Evolutionary conservation across 2,888 invertebrate species (phyloP).

Genomic region (Hirtodrosophila trivittata): DNA sequence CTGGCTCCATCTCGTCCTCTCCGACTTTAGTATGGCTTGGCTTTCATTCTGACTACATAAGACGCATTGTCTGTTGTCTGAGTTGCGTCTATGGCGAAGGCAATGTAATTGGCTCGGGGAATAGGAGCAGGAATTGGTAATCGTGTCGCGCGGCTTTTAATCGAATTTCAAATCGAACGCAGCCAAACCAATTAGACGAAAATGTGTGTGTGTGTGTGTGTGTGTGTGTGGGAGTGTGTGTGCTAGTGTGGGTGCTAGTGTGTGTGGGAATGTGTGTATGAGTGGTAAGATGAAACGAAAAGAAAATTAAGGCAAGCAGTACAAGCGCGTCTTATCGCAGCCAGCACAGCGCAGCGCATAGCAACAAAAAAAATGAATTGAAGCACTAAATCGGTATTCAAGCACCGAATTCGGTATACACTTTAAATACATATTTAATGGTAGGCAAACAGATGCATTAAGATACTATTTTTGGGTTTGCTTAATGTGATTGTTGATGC

Average conservation of each 20-base stretch:
- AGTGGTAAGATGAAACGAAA: conserved; percentile 9
- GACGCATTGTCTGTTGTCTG: conserved; percentile 47
- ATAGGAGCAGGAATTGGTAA: conserved; percentile 52
- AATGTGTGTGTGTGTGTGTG: conserved; percentile 11
- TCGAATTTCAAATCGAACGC: conserved; percentile 64
- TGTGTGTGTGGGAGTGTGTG: conserved; percentile 3
- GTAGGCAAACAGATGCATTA: no score
- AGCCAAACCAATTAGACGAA: conserved; percentile 55
- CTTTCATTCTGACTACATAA: conserved; percentile 23
- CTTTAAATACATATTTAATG: conserved; percentile 8
- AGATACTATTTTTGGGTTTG: no score
- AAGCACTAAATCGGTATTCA: background rate
- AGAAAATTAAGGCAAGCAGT: conserved; percentile 40
- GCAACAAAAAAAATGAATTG: conserved; percentile 27
- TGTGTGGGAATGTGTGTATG: conserved; percentile 15
- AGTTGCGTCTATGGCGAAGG: conserved; percentile 12
- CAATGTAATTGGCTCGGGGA: conserved; percentile 59
- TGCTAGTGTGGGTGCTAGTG: no score
- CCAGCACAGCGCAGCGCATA: conserved; percentile 31
- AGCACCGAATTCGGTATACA: conserved; percentile 6
- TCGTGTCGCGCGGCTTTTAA: conserved; percentile 58
- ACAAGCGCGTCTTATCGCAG: conserved; percentile 44
- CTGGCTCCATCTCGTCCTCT: background rate
- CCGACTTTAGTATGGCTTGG: background rate
- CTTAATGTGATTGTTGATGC: no score